Conservation (phyloP, 2,888 invertebrate genomes). For the Magallana nippona region DNA sequence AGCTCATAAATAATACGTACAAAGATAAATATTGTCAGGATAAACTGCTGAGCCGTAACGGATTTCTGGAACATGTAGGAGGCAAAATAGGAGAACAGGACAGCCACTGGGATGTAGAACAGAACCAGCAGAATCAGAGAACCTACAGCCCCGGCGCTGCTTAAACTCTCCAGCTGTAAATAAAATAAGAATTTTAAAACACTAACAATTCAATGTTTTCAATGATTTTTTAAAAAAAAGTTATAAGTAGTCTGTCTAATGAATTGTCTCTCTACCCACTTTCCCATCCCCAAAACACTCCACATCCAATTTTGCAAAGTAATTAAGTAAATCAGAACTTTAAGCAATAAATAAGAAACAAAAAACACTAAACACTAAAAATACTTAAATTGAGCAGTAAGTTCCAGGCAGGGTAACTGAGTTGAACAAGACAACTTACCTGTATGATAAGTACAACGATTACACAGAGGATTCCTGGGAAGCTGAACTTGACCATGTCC, state of each 20-base stretch:
- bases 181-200: slow-evolving; percentile 19
- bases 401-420: no score
- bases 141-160: slow-evolving; percentile 68
- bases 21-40: slow-evolving; percentile 69
- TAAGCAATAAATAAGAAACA: no score
- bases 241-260: no score
- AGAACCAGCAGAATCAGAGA: slow-evolving; percentile 70
- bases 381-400: no score
- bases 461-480: slow-evolving; percentile 82
- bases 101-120: slow-evolving; percentile 88
- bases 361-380: no score
- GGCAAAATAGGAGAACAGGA: slow-evolving; percentile 88
- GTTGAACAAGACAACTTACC: slow-evolving; percentile 57
- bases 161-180: slow-evolving; percentile 69
- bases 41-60: slow-evolving; percentile 89
- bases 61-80: slow-evolving; percentile 91
- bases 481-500: slow-evolving; percentile 64
- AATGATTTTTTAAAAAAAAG: no score
- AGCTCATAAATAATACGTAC: slow-evolving; percentile 62
- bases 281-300: no score
- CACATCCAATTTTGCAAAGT: no score
- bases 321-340: no score
- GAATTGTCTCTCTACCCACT: no score
- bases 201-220: neutral
- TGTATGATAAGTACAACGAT: slow-evolving; percentile 82